Evolutionary conservation across 2,888 invertebrate species (phyloP).

Genomic region (Nymphalis c-album): DNA sequence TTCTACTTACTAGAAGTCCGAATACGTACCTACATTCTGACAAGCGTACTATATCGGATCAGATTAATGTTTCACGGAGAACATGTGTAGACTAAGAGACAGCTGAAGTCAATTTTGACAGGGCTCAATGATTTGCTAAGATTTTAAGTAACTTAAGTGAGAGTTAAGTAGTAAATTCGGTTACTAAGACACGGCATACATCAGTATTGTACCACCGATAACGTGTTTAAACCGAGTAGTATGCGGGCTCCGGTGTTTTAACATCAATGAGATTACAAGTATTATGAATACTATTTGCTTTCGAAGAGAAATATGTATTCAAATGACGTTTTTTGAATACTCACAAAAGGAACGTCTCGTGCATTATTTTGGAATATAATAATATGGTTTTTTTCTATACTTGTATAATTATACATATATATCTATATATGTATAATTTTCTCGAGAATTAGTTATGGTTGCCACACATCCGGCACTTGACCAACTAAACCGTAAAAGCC

Average conservation of each 20-base stretch:
- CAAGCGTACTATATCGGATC: not conserved
- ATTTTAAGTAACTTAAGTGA: no score
- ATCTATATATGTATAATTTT: slow-evolving; percentile 13
- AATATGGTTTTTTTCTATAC: not conserved
- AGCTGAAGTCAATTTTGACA: no score
- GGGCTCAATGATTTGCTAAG: not conserved
- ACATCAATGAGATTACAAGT: slow-evolving; percentile 6
- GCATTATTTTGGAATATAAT: not conserved
- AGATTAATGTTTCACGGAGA: no score
- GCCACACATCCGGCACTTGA: slow-evolving; percentile 71
- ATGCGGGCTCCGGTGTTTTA: not conserved
- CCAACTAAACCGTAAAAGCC: slow-evolving; percentile 65
- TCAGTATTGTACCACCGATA: not conserved
- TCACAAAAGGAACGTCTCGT: slow-evolving; percentile 10
- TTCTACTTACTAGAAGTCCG: no score
- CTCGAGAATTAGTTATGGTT: slow-evolving; percentile 46
- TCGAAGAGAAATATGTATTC: slow-evolving; percentile 12
- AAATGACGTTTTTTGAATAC: not conserved
- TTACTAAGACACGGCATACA: no score
- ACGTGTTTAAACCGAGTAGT: not conserved
- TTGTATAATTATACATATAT: not conserved
- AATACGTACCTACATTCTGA: not conserved
- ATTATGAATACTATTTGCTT: slow-evolving; percentile 6
- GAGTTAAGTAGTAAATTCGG: no score
- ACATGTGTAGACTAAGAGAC: no score